A percentile compares a stretch with the other conserved stretches of the same genome.
These are phyloP conservation scores for Magallana angulata DNA, from an alignment of 1,140 invertebrate genomes.

Conservation along the genomic window DNA sequence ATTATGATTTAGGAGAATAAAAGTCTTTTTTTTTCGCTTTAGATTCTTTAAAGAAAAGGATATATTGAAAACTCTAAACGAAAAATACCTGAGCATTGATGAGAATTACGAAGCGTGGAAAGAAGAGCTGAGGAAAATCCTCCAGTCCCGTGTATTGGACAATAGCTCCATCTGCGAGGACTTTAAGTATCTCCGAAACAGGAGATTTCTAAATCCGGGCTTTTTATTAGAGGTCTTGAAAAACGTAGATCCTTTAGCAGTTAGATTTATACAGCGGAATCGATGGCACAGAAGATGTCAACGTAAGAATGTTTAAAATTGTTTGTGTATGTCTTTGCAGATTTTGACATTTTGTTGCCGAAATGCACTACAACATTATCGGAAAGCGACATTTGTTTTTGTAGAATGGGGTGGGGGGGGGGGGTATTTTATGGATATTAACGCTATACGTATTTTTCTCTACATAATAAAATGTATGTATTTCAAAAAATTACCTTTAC, in stretches of 20 bases:
- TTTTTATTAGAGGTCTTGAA: conserved; percentile 9
- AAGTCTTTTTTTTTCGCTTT: too few relatives aligned
- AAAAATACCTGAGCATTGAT: neutral
- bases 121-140: neutral
- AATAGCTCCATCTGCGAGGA: neutral
- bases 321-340: neutral
- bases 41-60: neutral
- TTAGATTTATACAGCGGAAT: neutral
- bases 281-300: neutral
- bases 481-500: too few relatives aligned
- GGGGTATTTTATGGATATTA: too few relatives aligned
- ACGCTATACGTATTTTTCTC: too few relatives aligned
- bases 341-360: too few relatives aligned
- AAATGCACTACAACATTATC: too few relatives aligned
- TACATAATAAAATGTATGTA: too few relatives aligned
- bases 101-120: conserved; percentile 16
- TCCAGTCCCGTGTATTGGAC: neutral
- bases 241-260: neutral
- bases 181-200: neutral
- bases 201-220: neutral
- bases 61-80: neutral
- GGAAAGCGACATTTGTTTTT: too few relatives aligned
- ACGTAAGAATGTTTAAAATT: neutral
- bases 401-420: too few relatives aligned
- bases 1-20: too few relatives aligned